These are phyloP conservation scores for Protonibea diacanthus DNA, from an alignment of 2,797 vertebrate species.

Conservation along the genomic window DNA sequence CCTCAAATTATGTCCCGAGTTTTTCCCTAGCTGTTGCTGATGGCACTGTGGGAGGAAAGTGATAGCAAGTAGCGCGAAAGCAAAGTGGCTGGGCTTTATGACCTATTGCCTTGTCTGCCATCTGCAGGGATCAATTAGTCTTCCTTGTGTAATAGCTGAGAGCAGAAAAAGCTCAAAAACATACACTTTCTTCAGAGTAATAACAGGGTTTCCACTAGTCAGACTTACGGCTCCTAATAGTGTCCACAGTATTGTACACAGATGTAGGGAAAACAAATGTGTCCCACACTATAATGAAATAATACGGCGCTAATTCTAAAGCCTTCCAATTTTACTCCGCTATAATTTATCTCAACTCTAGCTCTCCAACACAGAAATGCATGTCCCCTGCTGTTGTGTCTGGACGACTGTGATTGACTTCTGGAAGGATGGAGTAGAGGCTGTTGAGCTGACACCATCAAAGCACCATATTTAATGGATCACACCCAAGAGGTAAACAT, in stretches of 20 bases:
- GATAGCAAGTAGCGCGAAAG: conserved; percentile 76
- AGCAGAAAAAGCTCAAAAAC: conserved; percentile 69
- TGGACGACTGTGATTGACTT: conserved; percentile 57
- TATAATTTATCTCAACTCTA: conserved; percentile 36
- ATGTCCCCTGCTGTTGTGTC: conserved; percentile 33
- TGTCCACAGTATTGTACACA: conserved; percentile 25
- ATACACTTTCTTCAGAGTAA: conserved; percentile 69
- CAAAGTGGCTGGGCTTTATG: conserved; percentile 77
- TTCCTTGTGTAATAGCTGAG: conserved; percentile 76
- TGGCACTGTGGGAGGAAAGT: conserved; percentile 76
- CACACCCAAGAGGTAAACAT: conserved; percentile 64
- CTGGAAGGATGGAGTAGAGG: conserved; percentile 45
- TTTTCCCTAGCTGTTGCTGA: conserved; percentile 67
- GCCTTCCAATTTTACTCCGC: conserved; percentile 23
- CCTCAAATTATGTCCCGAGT: conserved; percentile 75
- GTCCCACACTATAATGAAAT: conserved; percentile 12
- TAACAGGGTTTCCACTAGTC: conserved; percentile 57
- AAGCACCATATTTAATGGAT: conserved; percentile 65
- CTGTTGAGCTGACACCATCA: conserved; percentile 50
- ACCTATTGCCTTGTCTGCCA: conserved; percentile 85
- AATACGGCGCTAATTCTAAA: conserved; percentile 45
- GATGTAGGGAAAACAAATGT: conserved; percentile 20
- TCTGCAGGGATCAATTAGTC: conserved; percentile 86
- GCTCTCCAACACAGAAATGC: conserved; percentile 25
- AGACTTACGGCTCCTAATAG: conserved; percentile 36